Evolutionary conservation across 2,888 invertebrate genomes (phyloP).

Genomic region (Ctena decussata): DNA sequence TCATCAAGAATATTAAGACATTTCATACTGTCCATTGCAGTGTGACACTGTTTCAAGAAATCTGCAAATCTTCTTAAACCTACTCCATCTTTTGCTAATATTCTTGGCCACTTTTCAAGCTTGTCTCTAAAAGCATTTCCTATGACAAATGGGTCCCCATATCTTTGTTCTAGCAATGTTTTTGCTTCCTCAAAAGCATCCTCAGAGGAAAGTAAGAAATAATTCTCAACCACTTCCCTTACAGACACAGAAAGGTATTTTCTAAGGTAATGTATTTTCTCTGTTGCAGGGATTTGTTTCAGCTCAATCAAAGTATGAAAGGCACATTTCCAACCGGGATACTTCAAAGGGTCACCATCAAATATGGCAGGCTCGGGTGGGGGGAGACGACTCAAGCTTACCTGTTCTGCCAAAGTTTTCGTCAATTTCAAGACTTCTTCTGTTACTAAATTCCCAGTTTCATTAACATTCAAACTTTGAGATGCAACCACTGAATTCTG

Average conservation of each 20-base stretch:
- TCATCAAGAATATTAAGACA: slow-evolving; percentile 46
- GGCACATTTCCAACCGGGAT: slow-evolving; percentile 38
- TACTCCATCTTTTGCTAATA: slow-evolving; percentile 26
- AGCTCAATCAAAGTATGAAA: slow-evolving; percentile 49
- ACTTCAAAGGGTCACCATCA: slow-evolving; percentile 53
- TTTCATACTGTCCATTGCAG: slow-evolving; percentile 38
- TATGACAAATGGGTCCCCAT: slow-evolving; percentile 55
- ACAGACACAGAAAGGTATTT: slow-evolving; percentile 32
- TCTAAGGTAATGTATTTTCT: slow-evolving; percentile 50
- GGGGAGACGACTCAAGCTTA: slow-evolving; percentile 36
- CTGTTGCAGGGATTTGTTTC: slow-evolving; percentile 31
- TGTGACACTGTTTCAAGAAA: slow-evolving; percentile 49
- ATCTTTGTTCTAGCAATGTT: slow-evolving; percentile 51
- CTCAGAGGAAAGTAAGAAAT: slow-evolving; percentile 31
- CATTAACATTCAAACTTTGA: not conserved
- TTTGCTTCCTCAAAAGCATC: slow-evolving; percentile 49
- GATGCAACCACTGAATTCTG: not conserved
- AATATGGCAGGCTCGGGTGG: slow-evolving; percentile 45
- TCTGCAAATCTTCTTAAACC: slow-evolving; percentile 47
- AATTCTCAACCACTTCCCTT: slow-evolving; percentile 34
- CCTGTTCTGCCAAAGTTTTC: not conserved
- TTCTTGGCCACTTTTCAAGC: slow-evolving; percentile 59
- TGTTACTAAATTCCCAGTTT: not conserved
- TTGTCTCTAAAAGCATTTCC: slow-evolving; percentile 59
- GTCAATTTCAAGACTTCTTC: not conserved